Conservation (phyloP, 2,113 vertebrate species). For the rat (Rattus norvegicus) region DNA sequence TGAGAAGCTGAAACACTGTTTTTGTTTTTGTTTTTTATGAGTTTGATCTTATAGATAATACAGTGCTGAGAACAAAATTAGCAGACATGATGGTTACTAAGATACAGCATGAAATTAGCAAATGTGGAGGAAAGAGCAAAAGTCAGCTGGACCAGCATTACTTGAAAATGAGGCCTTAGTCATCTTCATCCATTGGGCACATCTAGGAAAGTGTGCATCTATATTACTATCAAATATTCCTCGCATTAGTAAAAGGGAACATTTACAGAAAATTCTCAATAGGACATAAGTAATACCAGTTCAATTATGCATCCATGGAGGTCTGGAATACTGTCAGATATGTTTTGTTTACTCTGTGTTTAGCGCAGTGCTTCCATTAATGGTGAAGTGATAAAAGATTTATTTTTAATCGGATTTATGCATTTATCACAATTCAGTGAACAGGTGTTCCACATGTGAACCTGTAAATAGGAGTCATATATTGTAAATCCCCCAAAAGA, state of each 20-base stretch:
- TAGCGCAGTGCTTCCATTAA: background rate
- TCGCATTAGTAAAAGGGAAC: background rate
- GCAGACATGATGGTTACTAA: background rate
- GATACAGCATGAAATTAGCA: background rate
- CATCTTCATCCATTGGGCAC: background rate
- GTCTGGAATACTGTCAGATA: background rate
- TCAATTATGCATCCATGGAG: background rate
- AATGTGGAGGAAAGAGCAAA: background rate
- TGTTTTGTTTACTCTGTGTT: background rate
- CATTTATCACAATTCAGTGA: conserved; percentile 2
- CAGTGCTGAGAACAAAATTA: background rate
- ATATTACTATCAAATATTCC: background rate
- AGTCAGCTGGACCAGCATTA: background rate
- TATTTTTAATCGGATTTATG: background rate
- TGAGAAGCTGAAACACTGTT: background rate
- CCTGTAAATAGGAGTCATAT: background rate
- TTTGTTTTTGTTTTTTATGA: background rate
- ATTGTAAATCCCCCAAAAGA: background rate
- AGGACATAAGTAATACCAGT: background rate
- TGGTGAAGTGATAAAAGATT: background rate
- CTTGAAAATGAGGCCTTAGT: too few species aligned
- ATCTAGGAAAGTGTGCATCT: background rate
- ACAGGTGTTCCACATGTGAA: background rate
- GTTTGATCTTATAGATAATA: background rate
- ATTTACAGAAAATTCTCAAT: background rate